Percentiles rank a stretch among this genome's conserved stretches.
Conservation (phyloP, 30 jellyfish, hydroid and myxozoan species). For the Chrysaora quinquecirrha region DNA sequence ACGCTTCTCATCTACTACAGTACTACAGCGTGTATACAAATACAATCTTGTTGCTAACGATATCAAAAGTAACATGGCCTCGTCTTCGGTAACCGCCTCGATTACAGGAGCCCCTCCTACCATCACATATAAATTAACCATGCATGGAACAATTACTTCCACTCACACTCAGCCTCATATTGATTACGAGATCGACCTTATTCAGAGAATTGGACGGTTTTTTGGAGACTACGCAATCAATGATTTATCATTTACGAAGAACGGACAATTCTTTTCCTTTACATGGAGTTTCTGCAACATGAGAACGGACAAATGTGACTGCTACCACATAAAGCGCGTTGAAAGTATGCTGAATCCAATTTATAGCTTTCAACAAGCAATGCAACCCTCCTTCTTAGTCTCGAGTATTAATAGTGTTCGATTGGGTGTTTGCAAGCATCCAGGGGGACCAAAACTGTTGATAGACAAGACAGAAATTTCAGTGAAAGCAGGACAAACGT, state of each 20-base stretch:
- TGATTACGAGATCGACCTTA: conserved; percentile 40
- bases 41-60: conserved; percentile 89
- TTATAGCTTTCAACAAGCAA: conserved; percentile 1
- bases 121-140: conserved; percentile 32
- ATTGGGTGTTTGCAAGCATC: conserved; percentile 45
- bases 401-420: conserved; percentile 2
- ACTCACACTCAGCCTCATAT: conserved; percentile 27
- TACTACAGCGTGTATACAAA: conserved; percentile 25
- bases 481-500: conserved; percentile 46
- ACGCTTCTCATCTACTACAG: conserved; percentile 22
- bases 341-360: conserved; percentile 27
- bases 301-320: conserved; percentile 42
- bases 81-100: conserved; percentile 57
- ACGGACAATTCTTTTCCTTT: conserved; percentile 30
- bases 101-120: conserved; percentile 41
- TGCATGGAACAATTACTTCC: conserved; percentile 21
- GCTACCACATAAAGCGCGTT: conserved; percentile 26
- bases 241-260: conserved; percentile 34
- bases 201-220: conserved; percentile 51
- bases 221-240: conserved; percentile 50
- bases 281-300: conserved; percentile 74
- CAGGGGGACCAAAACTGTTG: conserved; percentile 45
- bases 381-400: conserved; percentile 52
- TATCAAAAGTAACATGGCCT: conserved; percentile 64
- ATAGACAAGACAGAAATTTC: conserved; percentile 21